phyloP scores from a whole-genome alignment of 2,113 vertebrate species.

The Anhinga rufa region DNA sequence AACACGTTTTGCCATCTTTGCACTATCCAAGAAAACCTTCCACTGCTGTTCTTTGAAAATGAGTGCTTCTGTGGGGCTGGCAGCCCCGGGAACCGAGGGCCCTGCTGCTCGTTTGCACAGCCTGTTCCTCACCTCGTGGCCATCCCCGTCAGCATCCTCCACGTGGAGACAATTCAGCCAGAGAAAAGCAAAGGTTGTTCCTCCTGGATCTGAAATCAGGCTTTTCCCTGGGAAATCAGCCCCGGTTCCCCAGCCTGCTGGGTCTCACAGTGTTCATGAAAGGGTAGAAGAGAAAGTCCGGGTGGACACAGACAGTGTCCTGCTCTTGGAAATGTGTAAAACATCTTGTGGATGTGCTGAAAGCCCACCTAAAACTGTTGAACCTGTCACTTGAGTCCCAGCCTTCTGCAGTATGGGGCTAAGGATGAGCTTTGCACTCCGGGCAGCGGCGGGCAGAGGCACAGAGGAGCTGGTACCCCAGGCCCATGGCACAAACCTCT shows the following conservation, averaged over 20 bases:
- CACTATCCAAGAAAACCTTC: neutral
- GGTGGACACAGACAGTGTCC: too few species aligned
- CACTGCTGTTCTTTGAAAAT: neutral
- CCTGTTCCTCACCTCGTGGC: neutral
- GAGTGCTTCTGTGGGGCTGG: neutral
- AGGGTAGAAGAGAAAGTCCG: neutral
- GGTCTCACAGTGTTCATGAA: neutral
- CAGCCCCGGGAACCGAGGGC: neutral
- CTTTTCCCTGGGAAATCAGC: neutral
- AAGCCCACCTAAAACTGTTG: neutral
- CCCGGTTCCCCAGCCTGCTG: neutral
- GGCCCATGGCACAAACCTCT: neutral
- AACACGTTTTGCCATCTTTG: fast-evolving
- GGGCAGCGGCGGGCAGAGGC: neutral
- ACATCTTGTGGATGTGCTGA: fast-evolving
- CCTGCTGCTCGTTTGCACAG: neutral
- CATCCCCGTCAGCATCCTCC: neutral
- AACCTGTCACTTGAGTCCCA: fast-evolving
- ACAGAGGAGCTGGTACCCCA: neutral
- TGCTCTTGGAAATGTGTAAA: neutral
- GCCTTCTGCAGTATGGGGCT: neutral
- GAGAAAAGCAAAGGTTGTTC: neutral
- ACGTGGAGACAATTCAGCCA: too few species aligned
- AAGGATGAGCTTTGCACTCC: neutral
- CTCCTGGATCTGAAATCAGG: neutral